A percentile compares a stretch with the other conserved stretches of the same genome.
These are phyloP conservation scores for Zophobas atratus DNA, from an alignment of 1,140 invertebrate genomes.

Conservation along the genomic window DNA sequence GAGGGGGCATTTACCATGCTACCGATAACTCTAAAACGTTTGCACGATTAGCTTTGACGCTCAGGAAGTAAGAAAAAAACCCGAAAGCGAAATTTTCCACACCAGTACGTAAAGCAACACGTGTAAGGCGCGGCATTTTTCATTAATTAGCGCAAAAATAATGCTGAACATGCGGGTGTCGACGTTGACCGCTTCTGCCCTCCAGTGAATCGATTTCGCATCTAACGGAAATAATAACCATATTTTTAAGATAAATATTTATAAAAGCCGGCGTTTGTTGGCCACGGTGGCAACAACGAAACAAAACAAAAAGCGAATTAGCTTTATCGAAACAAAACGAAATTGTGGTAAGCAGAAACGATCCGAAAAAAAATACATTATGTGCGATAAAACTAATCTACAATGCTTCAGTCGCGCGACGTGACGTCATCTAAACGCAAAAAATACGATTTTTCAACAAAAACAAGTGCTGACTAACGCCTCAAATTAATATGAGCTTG, in stretches of 20 bases:
- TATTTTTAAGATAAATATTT: conserved; percentile 26
- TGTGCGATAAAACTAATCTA: conserved; percentile 25
- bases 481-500: conserved; percentile 36
- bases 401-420: not conserved
- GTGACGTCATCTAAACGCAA: conserved; percentile 18
- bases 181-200: not conserved
- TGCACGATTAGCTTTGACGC: too few relatives aligned
- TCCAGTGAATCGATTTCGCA: conserved; percentile 2
- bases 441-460: conserved; percentile 34
- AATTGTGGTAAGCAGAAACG: conserved; percentile 1
- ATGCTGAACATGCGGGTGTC: conserved; percentile 1
- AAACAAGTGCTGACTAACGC: conserved; percentile 38
- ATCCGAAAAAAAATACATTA: conserved; percentile 12
- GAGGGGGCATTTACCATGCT: too few relatives aligned
- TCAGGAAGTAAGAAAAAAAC: too few relatives aligned
- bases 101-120: not conserved
- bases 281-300: conserved; percentile 3
- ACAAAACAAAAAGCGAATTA: conserved; percentile 29
- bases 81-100: too few relatives aligned
- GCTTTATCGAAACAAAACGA: conserved; percentile 24
- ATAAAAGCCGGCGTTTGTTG: conserved; percentile 20
- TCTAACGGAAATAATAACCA: conserved; percentile 29
- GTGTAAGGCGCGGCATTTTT: conserved; percentile 12
- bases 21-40: too few relatives aligned
- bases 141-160: not conserved